Evolutionary conservation across 2,888 invertebrate species (phyloP).

Genomic region (Helicoverpa assulta): DNA sequence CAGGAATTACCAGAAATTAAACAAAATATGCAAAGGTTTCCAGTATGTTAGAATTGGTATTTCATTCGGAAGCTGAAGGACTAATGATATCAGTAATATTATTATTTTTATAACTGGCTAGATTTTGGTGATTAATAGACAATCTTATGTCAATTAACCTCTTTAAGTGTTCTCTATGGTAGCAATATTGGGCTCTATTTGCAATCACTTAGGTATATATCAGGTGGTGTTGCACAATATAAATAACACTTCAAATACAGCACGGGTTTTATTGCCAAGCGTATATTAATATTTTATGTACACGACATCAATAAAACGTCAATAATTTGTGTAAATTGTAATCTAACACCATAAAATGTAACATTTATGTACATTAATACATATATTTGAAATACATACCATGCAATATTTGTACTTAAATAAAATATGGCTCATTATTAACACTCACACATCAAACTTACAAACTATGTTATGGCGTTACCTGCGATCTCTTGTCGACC

Average conservation of each 20-base stretch:
- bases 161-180: neutral
- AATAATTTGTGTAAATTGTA: constrained; percentile 7
- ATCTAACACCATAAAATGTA: neutral
- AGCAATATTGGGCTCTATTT: neutral
- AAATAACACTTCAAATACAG: neutral
- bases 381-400: neutral
- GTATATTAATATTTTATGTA: constrained; percentile 10
- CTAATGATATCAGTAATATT: neutral
- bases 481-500: neutral
- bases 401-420: neutral
- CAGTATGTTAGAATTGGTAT: too few species aligned
- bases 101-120: neutral
- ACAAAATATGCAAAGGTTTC: too few species aligned
- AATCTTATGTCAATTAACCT: neutral
- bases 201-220: constrained; percentile 1
- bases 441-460: constrained; percentile 3
- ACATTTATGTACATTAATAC: neutral
- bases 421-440: neutral
- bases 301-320: neutral
- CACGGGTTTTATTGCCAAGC: constrained; percentile 10
- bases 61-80: too few species aligned
- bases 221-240: constrained; percentile 24
- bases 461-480: neutral
- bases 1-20: too few species aligned
- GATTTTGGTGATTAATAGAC: neutral